phyloP scores from a whole-genome alignment of 2,888 invertebrate genomes.

The Zelleria hepariella region DNA sequence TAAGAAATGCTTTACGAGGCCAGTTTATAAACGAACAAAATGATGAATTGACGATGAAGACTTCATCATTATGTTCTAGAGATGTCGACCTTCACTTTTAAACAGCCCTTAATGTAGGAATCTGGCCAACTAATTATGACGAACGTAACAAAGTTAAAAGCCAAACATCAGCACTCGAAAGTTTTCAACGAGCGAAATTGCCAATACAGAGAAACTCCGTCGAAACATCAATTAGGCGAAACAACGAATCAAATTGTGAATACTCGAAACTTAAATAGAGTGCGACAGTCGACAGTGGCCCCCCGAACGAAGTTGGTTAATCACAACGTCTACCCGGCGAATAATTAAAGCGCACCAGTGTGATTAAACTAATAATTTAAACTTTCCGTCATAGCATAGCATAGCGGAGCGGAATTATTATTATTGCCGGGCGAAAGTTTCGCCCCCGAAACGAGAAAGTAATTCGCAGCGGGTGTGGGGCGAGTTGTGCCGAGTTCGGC shows the following conservation, averaged over 20 bases:
- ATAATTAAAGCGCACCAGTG: constrained; percentile 60
- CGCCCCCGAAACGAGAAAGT: constrained; percentile 58
- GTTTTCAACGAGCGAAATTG: background rate
- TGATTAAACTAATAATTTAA: constrained; percentile 70
- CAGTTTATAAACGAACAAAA: no score
- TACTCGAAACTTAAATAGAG: constrained; percentile 5
- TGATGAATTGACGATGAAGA: no score
- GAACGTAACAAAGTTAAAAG: background rate
- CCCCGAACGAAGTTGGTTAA: constrained; percentile 4
- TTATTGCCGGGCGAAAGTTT: constrained; percentile 58
- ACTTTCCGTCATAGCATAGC: constrained; percentile 62
- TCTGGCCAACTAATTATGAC: background rate
- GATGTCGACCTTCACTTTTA: no score
- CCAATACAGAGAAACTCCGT: background rate
- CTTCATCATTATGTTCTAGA: no score
- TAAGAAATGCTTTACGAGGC: no score
- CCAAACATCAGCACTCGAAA: background rate
- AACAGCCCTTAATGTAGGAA: background rate
- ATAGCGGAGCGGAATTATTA: constrained; percentile 63
- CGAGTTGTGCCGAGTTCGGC: constrained; percentile 45
- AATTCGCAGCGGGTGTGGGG: constrained; percentile 38
- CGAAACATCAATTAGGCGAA: background rate
- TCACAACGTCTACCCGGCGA: constrained; percentile 14
- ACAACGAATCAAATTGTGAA: constrained; percentile 19
- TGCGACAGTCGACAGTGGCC: background rate